phyloP scores from a whole-genome alignment of 2,113 vertebrate species.

The Oceanodroma tethys region DNA sequence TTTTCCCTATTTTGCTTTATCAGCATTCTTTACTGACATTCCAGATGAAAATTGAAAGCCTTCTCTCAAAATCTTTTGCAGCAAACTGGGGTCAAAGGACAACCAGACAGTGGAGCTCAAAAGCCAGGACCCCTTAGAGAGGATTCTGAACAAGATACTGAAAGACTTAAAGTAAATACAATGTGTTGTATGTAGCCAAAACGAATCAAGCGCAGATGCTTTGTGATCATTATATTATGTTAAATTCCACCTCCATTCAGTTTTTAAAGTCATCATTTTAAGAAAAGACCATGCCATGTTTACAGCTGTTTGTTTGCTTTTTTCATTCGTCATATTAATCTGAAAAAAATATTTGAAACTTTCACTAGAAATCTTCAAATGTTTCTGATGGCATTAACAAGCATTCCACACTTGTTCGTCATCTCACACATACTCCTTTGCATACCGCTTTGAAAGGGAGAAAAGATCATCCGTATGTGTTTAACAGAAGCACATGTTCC shows the following conservation, averaged over 20 bases:
- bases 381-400: not conserved
- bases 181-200: slow-evolving; percentile 21
- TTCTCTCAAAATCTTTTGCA: slow-evolving; percentile 69
- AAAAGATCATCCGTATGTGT: not conserved
- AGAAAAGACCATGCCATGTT: not conserved
- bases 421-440: not conserved
- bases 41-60: slow-evolving; percentile 26
- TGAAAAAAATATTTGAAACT: not conserved
- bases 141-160: slow-evolving; percentile 71
- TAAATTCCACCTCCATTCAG: not conserved
- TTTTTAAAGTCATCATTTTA: not conserved
- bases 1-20: not conserved
- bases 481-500: not conserved
- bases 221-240: not conserved
- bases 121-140: slow-evolving; percentile 71
- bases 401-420: not conserved
- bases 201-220: not conserved
- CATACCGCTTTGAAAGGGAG: not conserved
- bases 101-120: slow-evolving; percentile 70
- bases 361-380: not conserved
- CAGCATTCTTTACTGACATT: not conserved
- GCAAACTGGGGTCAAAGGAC: slow-evolving; percentile 66
- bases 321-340: not conserved
- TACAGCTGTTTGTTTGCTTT: not conserved
- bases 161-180: slow-evolving; percentile 74